A percentile compares a stretch with the other conserved stretches of the same genome.
Evolutionary conservation across 1,140 invertebrate genomes (phyloP).

Genomic region (Conus ventricosus): DNA sequence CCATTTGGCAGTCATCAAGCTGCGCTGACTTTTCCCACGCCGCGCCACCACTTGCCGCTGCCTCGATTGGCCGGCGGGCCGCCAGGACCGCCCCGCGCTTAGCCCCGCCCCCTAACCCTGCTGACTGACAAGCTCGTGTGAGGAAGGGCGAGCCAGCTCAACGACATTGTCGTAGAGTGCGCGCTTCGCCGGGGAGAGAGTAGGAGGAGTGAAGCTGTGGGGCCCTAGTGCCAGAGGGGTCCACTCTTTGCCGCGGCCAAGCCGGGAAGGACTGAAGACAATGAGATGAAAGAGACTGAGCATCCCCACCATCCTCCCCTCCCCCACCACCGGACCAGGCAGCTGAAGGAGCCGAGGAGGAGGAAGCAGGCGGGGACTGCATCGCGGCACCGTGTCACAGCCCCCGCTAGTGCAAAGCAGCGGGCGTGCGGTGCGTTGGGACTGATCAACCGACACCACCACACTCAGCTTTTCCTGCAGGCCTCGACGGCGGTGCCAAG

Average conservation of each 20-base stretch:
- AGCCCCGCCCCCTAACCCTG: background rate
- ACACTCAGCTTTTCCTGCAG: background rate
- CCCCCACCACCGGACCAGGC: background rate
- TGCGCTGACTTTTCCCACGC: constrained; percentile 14
- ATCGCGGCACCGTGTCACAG: background rate
- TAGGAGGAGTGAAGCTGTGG: background rate
- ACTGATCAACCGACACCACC: background rate
- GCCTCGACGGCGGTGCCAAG: too few species aligned
- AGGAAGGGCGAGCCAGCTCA: background rate
- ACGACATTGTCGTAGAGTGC: background rate
- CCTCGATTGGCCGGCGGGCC: background rate
- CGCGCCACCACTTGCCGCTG: background rate
- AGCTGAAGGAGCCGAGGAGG: background rate
- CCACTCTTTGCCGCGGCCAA: background rate
- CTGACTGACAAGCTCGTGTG: constrained; percentile 1
- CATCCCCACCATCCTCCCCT: background rate
- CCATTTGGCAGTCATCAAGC: constrained; percentile 36
- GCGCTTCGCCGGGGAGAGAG: background rate
- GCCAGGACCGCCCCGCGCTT: background rate
- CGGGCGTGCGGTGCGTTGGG: background rate
- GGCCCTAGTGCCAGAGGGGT: background rate
- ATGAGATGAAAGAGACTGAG: constrained; percentile 14
- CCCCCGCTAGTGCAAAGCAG: background rate
- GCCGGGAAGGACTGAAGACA: background rate
- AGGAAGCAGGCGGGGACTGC: background rate